Evolutionary conservation across 1,140 invertebrate species (phyloP).

Genomic region (Hylyphantes graminicola): DNA sequence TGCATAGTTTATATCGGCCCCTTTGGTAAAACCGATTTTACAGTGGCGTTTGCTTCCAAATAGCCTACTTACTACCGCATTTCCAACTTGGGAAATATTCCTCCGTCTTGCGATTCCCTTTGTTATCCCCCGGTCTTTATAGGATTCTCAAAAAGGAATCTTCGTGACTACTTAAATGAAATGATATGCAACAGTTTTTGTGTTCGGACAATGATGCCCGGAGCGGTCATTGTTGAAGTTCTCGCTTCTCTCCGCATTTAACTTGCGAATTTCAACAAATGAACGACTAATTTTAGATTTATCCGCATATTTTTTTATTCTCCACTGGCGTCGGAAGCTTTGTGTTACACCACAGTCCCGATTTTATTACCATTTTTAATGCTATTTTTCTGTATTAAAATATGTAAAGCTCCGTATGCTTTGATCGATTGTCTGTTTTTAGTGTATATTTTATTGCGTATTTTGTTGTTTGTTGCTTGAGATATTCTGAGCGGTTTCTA

Average conservation of each 20-base stretch:
- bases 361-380: neutral
- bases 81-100: neutral
- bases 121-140: conserved; percentile 1
- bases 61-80: too few species aligned
- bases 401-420: too few species aligned
- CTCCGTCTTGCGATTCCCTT: conserved; percentile 18
- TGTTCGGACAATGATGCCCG: conserved; percentile 8
- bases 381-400: too few species aligned
- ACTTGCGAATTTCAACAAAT: conserved; percentile 25
- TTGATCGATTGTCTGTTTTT: too few species aligned
- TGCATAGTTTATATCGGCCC: too few species aligned
- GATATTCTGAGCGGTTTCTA: too few species aligned
- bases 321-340: conserved; percentile 17
- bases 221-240: conserved; percentile 22
- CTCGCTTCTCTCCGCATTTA: conserved; percentile 7
- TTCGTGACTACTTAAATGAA: conserved; percentile 46
- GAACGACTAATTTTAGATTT: conserved; percentile 20
- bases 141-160: conserved; percentile 14
- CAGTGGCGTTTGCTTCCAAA: too few species aligned
- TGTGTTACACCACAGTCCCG: conserved; percentile 4
- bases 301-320: conserved; percentile 30
- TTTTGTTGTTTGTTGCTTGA: too few species aligned
- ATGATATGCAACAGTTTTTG: conserved; percentile 40
- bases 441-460: too few species aligned
- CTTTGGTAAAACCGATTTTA: too few species aligned